A percentile compares a stretch with the other conserved stretches of the same genome.
phyloP scores from a whole-genome alignment of 2,113 vertebrate species.

The Herpetotheres cachinnans region DNA sequence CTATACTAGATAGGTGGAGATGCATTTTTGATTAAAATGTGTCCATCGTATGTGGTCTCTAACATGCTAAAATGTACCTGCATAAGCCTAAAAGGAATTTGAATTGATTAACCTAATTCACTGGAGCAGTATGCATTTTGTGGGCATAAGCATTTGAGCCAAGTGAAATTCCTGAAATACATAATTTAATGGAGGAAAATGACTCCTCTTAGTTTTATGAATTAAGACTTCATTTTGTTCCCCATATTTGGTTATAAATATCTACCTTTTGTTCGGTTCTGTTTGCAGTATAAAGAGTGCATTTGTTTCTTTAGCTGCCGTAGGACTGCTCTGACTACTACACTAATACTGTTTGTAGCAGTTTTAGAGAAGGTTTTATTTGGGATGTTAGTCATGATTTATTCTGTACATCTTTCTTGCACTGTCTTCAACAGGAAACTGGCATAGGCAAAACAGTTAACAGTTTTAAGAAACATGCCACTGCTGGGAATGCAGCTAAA shows the following conservation, averaged over 20 bases:
- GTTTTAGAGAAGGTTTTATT: not conserved
- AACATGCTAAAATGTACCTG: not conserved
- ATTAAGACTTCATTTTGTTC: not conserved
- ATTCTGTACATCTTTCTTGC: not conserved
- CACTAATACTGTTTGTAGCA: not conserved
- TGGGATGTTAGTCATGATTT: not conserved
- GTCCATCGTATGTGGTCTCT: not conserved
- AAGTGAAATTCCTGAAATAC: not conserved
- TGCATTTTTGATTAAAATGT: not conserved
- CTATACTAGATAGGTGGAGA: too few relatives aligned
- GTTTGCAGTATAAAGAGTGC: not conserved
- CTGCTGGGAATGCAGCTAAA: conserved; percentile 80
- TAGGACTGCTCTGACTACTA: not conserved
- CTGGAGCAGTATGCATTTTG: not conserved
- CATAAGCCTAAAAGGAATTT: not conserved
- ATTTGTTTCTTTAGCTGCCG: not conserved
- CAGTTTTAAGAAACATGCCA: conserved; percentile 76
- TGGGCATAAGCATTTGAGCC: not conserved
- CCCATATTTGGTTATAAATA: not conserved
- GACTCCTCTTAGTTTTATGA: not conserved
- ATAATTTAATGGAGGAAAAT: not conserved
- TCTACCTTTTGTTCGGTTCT: not conserved
- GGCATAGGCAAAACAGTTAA: conserved; percentile 83
- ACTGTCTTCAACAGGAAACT: conserved; percentile 74
- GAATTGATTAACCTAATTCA: not conserved